Conservation (phyloP, 2,888 invertebrate genomes). For the Acleris cristana region DNA sequence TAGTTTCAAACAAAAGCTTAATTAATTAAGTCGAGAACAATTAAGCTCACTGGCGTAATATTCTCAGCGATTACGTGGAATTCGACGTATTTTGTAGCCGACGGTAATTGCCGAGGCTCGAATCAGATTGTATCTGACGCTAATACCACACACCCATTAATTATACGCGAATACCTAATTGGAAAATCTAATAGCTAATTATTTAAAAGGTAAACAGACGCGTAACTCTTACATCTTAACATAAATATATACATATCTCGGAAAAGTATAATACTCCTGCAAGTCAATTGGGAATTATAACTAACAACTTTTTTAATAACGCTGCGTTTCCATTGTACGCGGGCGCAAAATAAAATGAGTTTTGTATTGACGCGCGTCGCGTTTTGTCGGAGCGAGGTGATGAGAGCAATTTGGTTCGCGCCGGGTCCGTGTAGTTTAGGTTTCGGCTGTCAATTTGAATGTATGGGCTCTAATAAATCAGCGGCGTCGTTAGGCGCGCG, state of each 20-base stretch:
- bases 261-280: not conserved
- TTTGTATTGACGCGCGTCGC: not conserved
- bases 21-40: conserved; percentile 84
- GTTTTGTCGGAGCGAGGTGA: conserved; percentile 16
- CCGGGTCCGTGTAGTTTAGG: conserved; percentile 39
- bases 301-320: conserved; percentile 24
- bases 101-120: conserved; percentile 75
- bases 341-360: not conserved
- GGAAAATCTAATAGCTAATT: conserved; percentile 79
- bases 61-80: conserved; percentile 82
- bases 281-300: conserved; percentile 28
- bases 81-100: conserved; percentile 81
- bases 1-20: conserved; percentile 85
- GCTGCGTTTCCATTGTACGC: not conserved
- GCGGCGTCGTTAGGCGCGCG: conserved; percentile 61
- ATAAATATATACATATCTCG: conserved; percentile 35
- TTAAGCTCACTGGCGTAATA: conserved; percentile 83
- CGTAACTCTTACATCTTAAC: conserved; percentile 54
- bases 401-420: conserved; percentile 21
- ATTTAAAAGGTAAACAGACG: conserved; percentile 50
- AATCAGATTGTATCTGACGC: conserved; percentile 78
- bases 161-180: conserved; percentile 75
- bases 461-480: conserved; percentile 70
- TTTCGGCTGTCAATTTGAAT: conserved; percentile 70
- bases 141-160: conserved; percentile 78